phyloP scores from a whole-genome alignment of 2,797 vertebrate genomes.

The Trachurus trachurus region DNA sequence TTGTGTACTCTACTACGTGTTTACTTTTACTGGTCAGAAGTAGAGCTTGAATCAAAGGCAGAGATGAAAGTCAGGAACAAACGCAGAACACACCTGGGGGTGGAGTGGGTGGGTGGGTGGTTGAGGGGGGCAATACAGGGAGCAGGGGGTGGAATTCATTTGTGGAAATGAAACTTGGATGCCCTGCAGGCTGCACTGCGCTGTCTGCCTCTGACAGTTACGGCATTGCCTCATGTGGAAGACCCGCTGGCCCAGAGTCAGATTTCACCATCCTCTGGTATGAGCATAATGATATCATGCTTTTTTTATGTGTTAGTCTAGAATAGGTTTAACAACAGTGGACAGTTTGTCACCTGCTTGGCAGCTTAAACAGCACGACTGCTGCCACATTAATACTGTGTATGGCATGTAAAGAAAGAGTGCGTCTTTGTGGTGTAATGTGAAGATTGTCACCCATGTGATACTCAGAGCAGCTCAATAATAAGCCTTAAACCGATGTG shows the following conservation, averaged over 20 bases:
- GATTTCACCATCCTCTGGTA: slow-evolving; percentile 43
- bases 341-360: slow-evolving; percentile 1
- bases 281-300: slow-evolving; percentile 19
- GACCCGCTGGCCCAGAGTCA: slow-evolving; percentile 33
- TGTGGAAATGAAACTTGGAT: neutral
- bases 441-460: neutral
- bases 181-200: slow-evolving; percentile 3
- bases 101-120: rapidly evolving
- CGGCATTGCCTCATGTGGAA: slow-evolving; percentile 41
- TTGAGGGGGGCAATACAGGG: no score
- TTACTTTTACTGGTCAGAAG: neutral
- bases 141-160: neutral
- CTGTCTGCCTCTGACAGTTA: slow-evolving; percentile 29
- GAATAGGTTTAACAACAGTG: slow-evolving; percentile 42
- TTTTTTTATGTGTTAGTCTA: slow-evolving; percentile 30
- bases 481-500: neutral
- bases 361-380: neutral
- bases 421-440: neutral
- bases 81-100: slow-evolving; percentile 32
- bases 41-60: slow-evolving; percentile 31
- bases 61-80: slow-evolving; percentile 38
- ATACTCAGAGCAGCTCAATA: neutral
- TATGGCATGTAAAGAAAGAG: neutral
- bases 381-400: neutral
- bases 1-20: neutral